Conservation (phyloP, 1,140 invertebrate genomes). For the Microplitis mediator region DNA sequence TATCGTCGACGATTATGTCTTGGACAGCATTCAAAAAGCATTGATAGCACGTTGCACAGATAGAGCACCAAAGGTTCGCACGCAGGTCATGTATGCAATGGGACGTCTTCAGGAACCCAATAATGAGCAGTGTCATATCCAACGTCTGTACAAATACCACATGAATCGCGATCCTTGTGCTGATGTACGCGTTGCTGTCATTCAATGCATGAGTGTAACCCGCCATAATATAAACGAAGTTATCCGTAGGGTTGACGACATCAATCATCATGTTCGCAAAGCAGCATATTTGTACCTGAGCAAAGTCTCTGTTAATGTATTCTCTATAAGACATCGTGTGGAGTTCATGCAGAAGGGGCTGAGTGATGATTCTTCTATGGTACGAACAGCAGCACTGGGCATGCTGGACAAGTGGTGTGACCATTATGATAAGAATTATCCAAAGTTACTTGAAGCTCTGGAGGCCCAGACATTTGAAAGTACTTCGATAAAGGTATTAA, state of each 20-base stretch:
- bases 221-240: constrained; percentile 60
- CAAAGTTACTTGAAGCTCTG: constrained; percentile 68
- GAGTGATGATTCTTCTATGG: constrained; percentile 66
- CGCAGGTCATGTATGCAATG: constrained; percentile 80
- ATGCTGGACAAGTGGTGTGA: constrained; percentile 72
- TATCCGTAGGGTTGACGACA: constrained; percentile 74
- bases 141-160: constrained; percentile 79
- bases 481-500: constrained; percentile 39
- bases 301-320: constrained; percentile 69
- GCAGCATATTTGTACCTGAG: constrained; percentile 76
- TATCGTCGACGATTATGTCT: constrained; percentile 76
- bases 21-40: constrained; percentile 71
- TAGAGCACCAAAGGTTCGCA: constrained; percentile 73
- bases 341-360: constrained; percentile 70
- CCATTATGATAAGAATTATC: constrained; percentile 66
- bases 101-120: constrained; percentile 80
- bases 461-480: constrained; percentile 61
- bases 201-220: constrained; percentile 55
- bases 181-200: constrained; percentile 61
- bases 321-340: constrained; percentile 74
- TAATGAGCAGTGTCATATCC: constrained; percentile 77
- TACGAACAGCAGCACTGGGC: constrained; percentile 60
- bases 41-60: constrained; percentile 77
- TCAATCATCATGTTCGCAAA: constrained; percentile 75
- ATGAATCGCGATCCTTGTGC: constrained; percentile 76